These are phyloP conservation scores for Acrocephalus scirpaceus DNA, from an alignment of 2,797 vertebrate species.

Conservation along the genomic window DNA sequence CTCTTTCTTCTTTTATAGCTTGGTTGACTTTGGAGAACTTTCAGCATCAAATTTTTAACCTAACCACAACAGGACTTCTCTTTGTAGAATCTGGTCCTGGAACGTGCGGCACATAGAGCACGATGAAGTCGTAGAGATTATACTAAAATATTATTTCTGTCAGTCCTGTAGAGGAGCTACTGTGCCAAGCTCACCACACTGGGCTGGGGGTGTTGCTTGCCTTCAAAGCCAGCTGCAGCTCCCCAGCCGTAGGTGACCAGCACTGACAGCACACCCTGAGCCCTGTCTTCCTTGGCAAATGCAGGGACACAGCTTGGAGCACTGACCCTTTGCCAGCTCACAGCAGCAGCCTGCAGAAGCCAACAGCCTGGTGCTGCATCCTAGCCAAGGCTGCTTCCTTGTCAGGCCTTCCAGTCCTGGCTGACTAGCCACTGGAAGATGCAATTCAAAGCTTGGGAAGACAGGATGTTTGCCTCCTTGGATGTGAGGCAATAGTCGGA, in stretches of 20 bases:
- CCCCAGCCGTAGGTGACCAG: background rate
- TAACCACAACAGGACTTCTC: slow-evolving; percentile 22
- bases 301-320: background rate
- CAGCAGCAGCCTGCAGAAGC: background rate
- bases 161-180: background rate
- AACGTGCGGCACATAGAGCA: background rate
- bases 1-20: slow-evolving; percentile 37
- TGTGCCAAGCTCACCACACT: background rate
- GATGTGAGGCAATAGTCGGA: background rate
- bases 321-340: background rate
- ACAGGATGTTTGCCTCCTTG: background rate
- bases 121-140: background rate
- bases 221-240: background rate
- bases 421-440: background rate
- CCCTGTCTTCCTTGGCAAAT: background rate
- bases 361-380: background rate
- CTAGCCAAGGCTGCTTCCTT: background rate
- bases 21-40: slow-evolving; percentile 43
- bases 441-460: background rate
- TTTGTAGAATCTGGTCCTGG: background rate
- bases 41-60: slow-evolving; percentile 23
- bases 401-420: background rate
- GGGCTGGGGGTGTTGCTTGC: background rate
- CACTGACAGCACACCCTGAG: background rate
- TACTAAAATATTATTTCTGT: background rate